phyloP scores from a whole-genome alignment of 2,113 vertebrate genomes.

The Colistium nudipinnis region DNA sequence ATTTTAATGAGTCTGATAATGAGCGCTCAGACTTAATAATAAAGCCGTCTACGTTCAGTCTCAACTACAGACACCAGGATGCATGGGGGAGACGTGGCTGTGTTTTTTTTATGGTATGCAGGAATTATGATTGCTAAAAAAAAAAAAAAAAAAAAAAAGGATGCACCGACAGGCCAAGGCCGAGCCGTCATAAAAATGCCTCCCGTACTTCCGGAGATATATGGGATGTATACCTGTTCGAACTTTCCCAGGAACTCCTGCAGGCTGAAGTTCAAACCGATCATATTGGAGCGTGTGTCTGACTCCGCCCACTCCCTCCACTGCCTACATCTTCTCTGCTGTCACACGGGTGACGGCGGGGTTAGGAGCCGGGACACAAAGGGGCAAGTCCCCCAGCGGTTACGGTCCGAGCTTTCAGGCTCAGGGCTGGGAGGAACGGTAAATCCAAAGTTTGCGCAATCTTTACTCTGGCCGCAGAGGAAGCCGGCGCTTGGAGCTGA shows the following conservation, averaged over 20 bases:
- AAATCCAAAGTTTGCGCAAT: slow-evolving; percentile 33
- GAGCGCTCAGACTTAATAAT: slow-evolving; percentile 55
- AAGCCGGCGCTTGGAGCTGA: not conserved
- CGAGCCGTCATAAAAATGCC: slow-evolving; percentile 12
- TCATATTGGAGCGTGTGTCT: slow-evolving; percentile 83
- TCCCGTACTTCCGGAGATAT: slow-evolving; percentile 26
- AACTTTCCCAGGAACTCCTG: slow-evolving; percentile 90
- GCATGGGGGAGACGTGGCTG: not conserved
- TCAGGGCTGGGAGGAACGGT: slow-evolving; percentile 10
- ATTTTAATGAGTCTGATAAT: slow-evolving; percentile 73
- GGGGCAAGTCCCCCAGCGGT: slow-evolving; percentile 55
- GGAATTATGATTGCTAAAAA: not conserved
- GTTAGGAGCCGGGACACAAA: not conserved
- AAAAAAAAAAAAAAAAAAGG: not conserved
- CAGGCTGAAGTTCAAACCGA: slow-evolving; percentile 93
- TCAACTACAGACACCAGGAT: slow-evolving; percentile 28
- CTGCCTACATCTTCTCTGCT: slow-evolving; percentile 56
- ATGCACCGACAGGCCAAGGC: not conserved
- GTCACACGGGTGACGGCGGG: slow-evolving; percentile 23
- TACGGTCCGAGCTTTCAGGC: slow-evolving; percentile 32
- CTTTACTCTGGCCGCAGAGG: slow-evolving; percentile 10
- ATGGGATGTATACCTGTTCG: slow-evolving; percentile 92
- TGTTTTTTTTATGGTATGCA: slow-evolving; percentile 16
- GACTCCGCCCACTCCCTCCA: slow-evolving; percentile 61
- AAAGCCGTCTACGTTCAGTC: slow-evolving; percentile 48